Conservation (phyloP, 2,888 invertebrate species). For the Esperia sulphurella region DNA sequence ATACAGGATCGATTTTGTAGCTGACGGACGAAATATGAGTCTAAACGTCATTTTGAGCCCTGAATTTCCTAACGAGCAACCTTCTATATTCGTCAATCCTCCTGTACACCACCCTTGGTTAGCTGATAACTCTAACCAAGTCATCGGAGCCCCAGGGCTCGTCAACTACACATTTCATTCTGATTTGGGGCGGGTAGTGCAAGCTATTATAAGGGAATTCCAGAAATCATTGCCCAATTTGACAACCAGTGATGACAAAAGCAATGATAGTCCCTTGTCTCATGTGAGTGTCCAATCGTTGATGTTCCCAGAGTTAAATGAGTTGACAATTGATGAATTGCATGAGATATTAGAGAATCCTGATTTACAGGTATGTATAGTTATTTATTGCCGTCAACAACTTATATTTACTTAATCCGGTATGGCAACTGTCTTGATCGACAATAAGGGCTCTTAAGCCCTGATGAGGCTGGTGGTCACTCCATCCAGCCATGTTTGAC, state of each 20-base stretch:
- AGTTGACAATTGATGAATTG: constrained; percentile 80
- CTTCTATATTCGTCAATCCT: constrained; percentile 83
- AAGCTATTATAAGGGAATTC: constrained; percentile 88
- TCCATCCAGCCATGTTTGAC: no score
- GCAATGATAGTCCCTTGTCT: constrained; percentile 51
- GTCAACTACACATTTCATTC: constrained; percentile 88
- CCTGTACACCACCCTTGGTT: constrained; percentile 86
- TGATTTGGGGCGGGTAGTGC: constrained; percentile 89
- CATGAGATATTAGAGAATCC: constrained; percentile 83
- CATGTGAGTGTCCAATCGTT: constrained; percentile 39
- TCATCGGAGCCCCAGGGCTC: constrained; percentile 86
- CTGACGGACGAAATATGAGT: constrained; percentile 82
- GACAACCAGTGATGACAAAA: constrained; percentile 65
- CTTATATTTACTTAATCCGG: no score
- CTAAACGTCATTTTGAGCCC: constrained; percentile 82
- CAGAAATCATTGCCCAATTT: constrained; percentile 74
- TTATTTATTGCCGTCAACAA: no score
- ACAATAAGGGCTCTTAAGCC: no score
- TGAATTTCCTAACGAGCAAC: constrained; percentile 88
- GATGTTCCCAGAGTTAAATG: constrained; percentile 60
- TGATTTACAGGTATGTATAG: constrained; percentile 77
- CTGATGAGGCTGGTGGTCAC: no score
- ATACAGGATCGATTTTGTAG: constrained; percentile 84
- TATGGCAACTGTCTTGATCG: no score
- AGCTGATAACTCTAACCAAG: constrained; percentile 82